Base-by-base conservation (phyloP, 2,797 vertebrate genomes). In the Remorina albescens region DNA sequence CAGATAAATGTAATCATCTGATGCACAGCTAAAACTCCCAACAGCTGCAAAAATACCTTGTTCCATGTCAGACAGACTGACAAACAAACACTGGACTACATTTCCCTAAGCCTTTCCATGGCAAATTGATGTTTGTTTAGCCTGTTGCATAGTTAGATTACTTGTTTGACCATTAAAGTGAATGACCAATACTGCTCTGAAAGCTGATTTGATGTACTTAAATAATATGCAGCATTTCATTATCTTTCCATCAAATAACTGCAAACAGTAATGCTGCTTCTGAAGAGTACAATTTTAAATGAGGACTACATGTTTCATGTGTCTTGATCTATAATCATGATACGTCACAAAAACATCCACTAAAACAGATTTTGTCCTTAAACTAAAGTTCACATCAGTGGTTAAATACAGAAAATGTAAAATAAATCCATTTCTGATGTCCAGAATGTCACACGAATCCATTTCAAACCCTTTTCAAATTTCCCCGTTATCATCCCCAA, bases 1-100 rank as follows among this genome's bases (percentile, higher is more conserved):
- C 39, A 74, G 42, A 53, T 78, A 54, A 47, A 28, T 13, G 44
- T 71, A 83, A 83, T 83, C 72, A 86, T 79, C 72, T 75, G 76
- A 85, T 79, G 55, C 62, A 30, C 37, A 76, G 50, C 60, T 86
- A 68, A 82, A 82, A 82, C 67, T 77, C 70, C 30, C 66, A 74
- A 23, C 81, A 83, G 80, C 53, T 83, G 82, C 70, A 75, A 16
- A 70, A 82, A 83, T 32, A 61, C 44, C 53, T 69, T 62, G 57
- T 41, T 21, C 51, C 0, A 4, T 71, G 50, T 75, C 58, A 72
- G 50, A 63, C 59, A 64, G 61, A 47, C 19, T 34, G 58, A 60
- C 25, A 11, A 53, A 32, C 16, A 5, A 37, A 64, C 15, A 50
- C 23, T 21, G 11, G 34, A 57, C 46, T 23, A 18, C 37, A 55